phyloP scores from a whole-genome alignment of 2,888 invertebrate genomes.

The Oscheius sp. region DNA sequence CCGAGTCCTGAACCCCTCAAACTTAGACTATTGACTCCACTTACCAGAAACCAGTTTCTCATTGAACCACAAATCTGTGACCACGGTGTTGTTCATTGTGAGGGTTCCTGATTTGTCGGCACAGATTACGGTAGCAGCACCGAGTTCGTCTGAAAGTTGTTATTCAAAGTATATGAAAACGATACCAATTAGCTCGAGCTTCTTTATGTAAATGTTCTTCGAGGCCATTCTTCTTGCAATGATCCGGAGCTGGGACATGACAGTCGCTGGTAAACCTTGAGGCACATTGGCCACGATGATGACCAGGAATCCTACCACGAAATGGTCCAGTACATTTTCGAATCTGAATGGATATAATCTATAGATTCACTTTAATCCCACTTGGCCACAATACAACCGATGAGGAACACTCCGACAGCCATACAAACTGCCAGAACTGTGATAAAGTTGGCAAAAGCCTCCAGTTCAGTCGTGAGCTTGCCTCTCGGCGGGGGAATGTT shows the following conservation, averaged over 20 bases:
- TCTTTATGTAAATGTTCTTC: conserved; percentile 95
- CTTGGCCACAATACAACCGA: conserved; percentile 68
- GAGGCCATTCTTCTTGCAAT: conserved; percentile 95
- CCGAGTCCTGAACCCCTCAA: conserved; percentile 48
- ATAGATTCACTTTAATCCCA: conserved; percentile 15
- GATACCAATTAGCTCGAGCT: conserved; percentile 67
- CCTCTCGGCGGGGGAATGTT: conserved; percentile 55
- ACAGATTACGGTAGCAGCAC: conserved; percentile 93
- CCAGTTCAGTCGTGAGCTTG: conserved; percentile 54
- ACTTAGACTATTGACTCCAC: neutral
- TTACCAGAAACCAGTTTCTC: conserved; percentile 46
- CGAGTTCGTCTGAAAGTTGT: conserved; percentile 78
- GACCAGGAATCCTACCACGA: conserved; percentile 71
- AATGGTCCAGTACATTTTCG: conserved; percentile 70
- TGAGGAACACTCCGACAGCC: conserved; percentile 68
- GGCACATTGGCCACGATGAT: conserved; percentile 71
- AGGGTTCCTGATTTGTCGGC: conserved; percentile 97
- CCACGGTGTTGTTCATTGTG: conserved; percentile 92
- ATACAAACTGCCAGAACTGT: conserved; percentile 66
- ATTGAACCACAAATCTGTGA: conserved; percentile 70
- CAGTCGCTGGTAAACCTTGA: conserved; percentile 71
- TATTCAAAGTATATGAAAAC: neutral
- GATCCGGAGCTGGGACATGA: conserved; percentile 70
- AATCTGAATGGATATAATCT: conserved; percentile 41
- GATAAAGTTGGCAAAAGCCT: conserved; percentile 62